Base-by-base conservation (phyloP, 2,797 vertebrate species). In the Argya squamiceps region DNA sequence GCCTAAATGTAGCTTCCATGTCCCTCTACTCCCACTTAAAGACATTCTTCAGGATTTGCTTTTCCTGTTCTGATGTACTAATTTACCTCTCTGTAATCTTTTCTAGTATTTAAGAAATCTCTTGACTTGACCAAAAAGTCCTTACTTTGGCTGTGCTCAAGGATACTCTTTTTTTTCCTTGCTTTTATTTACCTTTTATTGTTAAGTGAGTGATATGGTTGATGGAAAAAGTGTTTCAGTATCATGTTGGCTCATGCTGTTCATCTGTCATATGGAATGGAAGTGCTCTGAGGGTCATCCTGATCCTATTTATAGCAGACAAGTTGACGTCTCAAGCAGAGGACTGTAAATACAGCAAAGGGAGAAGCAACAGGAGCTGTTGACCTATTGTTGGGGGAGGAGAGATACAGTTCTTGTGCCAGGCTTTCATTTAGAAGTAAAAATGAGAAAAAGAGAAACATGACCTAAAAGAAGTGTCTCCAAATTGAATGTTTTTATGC, bases 401-500 rank as follows among this genome's bases (percentile, higher is more conserved):
- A 96, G 37, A 70, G 63, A 87, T 37, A 56, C 3, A 5, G 19
- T 88, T 86, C 52, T 88, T 65, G 69, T 55, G 65, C 63, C 56
- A 86, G 47, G 47, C 47, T 95, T 94, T 90, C 27, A 37, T 92
- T 93, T 82, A 82, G 74, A 88, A 84, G 74, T 63, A 79, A 93
- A 94, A 94, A 88, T 11, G 59, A 93, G 79, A 60, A 88, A 70
- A 91, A 85, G 69, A 77, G 78, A 88, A 94, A 82, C 49, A 56
- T 19, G 56, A 73, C 84, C 59, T 63, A 84, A 69, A 92, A 88
- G 85, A 69, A 80, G 49, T 41, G 27, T 67, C 59, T 94, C 69
- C 84, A 84, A 74, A 93, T 87, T 6, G 78, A 84, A 77, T 84
- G 63, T 53, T 91, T 91, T 92, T 84, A 60, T 63, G 58, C 39